Base-by-base conservation (phyloP, 2,113 vertebrate species). In the Abramis brama region DNA sequence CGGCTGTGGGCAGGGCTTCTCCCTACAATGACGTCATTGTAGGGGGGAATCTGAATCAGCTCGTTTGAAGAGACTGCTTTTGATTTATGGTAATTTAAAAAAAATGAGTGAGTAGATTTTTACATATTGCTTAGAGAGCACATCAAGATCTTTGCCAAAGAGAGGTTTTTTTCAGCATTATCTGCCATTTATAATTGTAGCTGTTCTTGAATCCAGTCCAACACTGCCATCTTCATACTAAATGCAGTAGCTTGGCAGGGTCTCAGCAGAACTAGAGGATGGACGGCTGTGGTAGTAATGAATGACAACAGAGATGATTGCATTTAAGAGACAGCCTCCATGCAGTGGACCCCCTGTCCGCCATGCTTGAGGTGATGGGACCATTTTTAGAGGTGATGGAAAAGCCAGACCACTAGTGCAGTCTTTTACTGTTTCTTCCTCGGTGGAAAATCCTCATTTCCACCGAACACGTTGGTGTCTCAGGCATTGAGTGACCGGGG, bases 331-430 rank as follows among this genome's bases (percentile, higher is more conserved):
- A 39, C 19, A 12, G n/a, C n/a, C 21, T 66, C 55, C 82, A 76
- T 15, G 27, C 50, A 59, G 86, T n/a, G 45, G 66, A 76, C 27
- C 23, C 19, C 78, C 19, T 36, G 23, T 66, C 68, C 88, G 84
- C 89, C 88, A 91, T 86, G 89, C 89, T 88, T 87, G 89, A 85
- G 3, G 23, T 21, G 82, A 52, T 80, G 25, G 4, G 64, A 50
- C 86, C 36, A 88, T 89, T 85, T 84, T 15, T 11, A 21, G 86
- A 84, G 30, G 43, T 94, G 91, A 94, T 93, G 91, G 91, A 91
- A 94, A 95, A 91, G 75, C 84, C 93, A 94, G 90, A 89, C 87
- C 85, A 85, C 90, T 80, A 89, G 86, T 93, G 91, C 71, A 33
- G 9, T 89, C 92, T 95, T 93, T 90, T 89, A 94, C 91, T 90